These are phyloP conservation scores for Sarotherodon lohbergeri DNA, from an alignment of 2,113 vertebrate species.

Conservation along the genomic window DNA sequence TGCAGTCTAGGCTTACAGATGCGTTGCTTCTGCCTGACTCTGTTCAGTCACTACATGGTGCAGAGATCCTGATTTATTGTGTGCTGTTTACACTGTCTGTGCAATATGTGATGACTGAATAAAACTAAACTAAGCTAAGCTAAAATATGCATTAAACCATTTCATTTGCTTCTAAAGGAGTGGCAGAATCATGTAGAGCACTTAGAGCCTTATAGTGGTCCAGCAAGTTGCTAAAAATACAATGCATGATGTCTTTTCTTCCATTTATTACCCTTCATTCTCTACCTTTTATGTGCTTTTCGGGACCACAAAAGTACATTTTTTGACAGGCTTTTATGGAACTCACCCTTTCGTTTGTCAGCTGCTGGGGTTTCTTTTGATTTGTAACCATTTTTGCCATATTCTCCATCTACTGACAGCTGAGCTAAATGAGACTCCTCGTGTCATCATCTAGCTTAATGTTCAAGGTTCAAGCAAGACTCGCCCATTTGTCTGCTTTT, in stretches of 20 bases:
- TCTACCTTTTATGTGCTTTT: neutral
- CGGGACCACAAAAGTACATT: neutral
- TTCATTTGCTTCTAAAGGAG: neutral
- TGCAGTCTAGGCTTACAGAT: neutral
- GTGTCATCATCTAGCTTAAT: neutral
- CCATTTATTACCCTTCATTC: neutral
- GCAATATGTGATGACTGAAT: neutral
- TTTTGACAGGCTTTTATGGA: neutral
- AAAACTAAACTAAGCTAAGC: neutral
- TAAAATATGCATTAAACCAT: neutral
- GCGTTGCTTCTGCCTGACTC: neutral
- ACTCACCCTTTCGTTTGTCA: neutral
- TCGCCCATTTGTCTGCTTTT: neutral
- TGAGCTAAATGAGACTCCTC: neutral
- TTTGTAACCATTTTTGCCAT: neutral
- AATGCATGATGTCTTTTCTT: neutral
- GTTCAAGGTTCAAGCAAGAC: neutral
- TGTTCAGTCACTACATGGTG: neutral
- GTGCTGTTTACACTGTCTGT: neutral
- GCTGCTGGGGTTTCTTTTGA: neutral
- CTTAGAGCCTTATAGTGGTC: neutral
- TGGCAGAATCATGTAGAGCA: neutral
- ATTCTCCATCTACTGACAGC: neutral
- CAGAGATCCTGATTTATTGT: neutral
- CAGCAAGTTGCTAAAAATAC: neutral